Evolutionary conservation across 2,113 vertebrate genomes (phyloP).

Genomic region (Cyprinus carpio): DNA sequence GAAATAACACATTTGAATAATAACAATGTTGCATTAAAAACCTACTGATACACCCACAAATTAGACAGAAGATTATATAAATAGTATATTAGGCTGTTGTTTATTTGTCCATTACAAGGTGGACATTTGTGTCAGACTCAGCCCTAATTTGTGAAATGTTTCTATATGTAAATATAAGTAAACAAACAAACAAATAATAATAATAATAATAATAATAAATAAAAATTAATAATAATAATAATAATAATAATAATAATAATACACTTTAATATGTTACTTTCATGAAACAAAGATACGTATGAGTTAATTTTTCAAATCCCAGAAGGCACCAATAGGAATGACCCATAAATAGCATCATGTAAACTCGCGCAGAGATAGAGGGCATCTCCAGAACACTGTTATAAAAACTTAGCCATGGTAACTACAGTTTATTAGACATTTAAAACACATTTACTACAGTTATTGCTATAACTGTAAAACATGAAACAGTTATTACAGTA

Average conservation of each 20-base stretch:
- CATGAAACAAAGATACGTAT: neutral
- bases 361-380: neutral
- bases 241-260: too few species aligned
- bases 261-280: neutral
- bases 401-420: neutral
- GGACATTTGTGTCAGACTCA: neutral
- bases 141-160: neutral
- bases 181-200: too few species aligned
- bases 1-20: neutral
- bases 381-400: neutral
- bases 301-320: neutral
- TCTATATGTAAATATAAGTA: neutral
- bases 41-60: too few species aligned
- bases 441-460: too few species aligned
- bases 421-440: too few species aligned
- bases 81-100: neutral
- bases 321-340: neutral
- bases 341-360: neutral
- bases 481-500: neutral
- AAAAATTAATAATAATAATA: too few species aligned
- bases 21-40: too few species aligned
- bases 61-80: too few species aligned
- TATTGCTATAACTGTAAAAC: neutral
- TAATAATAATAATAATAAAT: too few species aligned
- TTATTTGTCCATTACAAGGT: neutral